Conservation (phyloP, 2,113 vertebrate species). For the Pleuronectes platessa region DNA sequence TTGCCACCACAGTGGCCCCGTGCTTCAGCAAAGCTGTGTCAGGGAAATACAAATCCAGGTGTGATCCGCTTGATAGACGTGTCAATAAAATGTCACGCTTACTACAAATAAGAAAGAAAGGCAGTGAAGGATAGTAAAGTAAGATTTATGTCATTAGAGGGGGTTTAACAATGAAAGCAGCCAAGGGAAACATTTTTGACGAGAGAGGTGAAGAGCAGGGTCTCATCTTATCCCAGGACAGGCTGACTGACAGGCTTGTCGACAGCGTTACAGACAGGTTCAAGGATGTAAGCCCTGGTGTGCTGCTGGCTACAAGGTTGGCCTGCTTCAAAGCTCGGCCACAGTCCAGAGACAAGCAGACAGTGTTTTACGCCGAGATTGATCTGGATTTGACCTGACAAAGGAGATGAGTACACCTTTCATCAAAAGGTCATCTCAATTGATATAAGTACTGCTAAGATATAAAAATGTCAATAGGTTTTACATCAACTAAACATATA, state of each 20-base stretch:
- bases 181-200: constrained; percentile 48
- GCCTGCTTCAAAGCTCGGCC: too few relatives aligned
- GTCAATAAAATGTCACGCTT: background rate
- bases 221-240: background rate
- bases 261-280: background rate
- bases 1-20: background rate
- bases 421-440: background rate
- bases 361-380: too few relatives aligned
- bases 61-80: background rate
- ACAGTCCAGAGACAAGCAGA: too few relatives aligned
- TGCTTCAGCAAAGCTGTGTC: background rate
- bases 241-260: constrained; percentile 3
- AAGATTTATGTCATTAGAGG: background rate
- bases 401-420: background rate
- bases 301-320: background rate
- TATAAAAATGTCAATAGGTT: background rate
- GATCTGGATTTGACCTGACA: too few relatives aligned
- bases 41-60: background rate
- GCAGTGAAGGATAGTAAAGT: background rate
- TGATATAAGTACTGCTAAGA: background rate
- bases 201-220: constrained; percentile 23
- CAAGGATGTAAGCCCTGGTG: background rate
- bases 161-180: background rate
- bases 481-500: background rate
- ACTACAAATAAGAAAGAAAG: background rate